Conservation (phyloP, 2,888 invertebrate species). For the Eupelmus urozonus region DNA sequence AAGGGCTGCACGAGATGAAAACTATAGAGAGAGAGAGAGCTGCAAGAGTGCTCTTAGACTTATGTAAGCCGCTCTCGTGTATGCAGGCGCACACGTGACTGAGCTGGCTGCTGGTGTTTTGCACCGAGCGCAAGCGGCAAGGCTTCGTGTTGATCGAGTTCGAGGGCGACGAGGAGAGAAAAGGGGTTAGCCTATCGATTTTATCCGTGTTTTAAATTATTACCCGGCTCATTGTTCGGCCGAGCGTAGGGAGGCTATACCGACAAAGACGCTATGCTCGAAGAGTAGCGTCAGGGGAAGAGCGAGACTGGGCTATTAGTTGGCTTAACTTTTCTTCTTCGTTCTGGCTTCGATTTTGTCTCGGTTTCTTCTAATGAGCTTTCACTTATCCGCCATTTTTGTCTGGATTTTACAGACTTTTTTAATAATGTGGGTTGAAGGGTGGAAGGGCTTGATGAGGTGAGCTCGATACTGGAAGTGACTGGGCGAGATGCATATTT, state of each 20-base stretch:
- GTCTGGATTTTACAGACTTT: not conserved
- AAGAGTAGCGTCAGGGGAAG: not conserved
- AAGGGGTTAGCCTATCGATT: conserved; percentile 68
- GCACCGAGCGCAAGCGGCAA: conserved; percentile 5
- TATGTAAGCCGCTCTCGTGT: conserved; percentile 25
- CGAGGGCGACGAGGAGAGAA: conserved; percentile 42
- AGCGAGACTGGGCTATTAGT: conserved; percentile 31
- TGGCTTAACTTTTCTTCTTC: conserved; percentile 1
- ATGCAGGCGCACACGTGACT: conserved; percentile 39
- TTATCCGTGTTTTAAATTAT: conserved; percentile 72
- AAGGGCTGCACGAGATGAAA: conserved; percentile 22
- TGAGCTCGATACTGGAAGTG: not conserved
- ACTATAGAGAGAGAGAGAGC: not conserved
- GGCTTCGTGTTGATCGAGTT: not conserved
- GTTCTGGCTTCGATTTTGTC: not conserved
- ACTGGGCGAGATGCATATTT: conserved; percentile 37
- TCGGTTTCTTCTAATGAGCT: not conserved
- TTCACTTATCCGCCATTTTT: not conserved
- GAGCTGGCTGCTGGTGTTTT: conserved; percentile 25
- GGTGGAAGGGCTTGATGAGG: not conserved
- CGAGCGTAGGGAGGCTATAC: conserved; percentile 10
- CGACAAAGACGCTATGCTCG: conserved; percentile 44
- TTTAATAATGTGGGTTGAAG: conserved; percentile 5
- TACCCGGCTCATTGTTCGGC: conserved; percentile 62
- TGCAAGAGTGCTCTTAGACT: conserved; percentile 19